Evolutionary conservation across 2,113 vertebrate species (phyloP).

Genomic region (Ornithorhynchus anatinus): DNA sequence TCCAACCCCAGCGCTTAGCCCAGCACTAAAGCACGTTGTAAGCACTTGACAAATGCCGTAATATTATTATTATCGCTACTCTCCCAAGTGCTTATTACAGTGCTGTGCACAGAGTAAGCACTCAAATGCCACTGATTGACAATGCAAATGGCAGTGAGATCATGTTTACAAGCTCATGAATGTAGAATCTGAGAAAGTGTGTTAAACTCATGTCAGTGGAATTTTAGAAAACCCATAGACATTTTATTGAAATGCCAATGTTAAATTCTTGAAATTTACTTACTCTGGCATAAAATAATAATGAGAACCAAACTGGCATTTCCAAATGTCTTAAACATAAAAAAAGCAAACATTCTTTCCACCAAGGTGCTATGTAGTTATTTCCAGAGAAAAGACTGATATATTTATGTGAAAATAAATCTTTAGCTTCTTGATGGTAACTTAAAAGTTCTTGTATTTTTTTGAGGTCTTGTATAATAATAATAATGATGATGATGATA

Average conservation of each 20-base stretch:
- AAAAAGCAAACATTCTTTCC: not conserved
- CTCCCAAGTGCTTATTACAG: no score
- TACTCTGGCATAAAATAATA: not conserved
- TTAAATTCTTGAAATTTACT: not conserved
- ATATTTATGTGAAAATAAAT: not conserved
- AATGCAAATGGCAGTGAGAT: no score
- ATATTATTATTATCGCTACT: no score
- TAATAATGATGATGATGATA: no score
- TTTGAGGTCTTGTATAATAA: not conserved
- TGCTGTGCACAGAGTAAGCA: no score
- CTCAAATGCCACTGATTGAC: no score
- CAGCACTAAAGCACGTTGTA: no score
- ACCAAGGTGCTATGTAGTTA: not conserved
- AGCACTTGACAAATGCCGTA: no score
- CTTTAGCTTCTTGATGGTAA: not conserved
- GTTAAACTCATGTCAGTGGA: no score
- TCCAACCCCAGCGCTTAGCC: no score
- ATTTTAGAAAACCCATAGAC: not conserved
- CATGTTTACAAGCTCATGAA: not conserved
- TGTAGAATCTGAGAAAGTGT: not conserved
- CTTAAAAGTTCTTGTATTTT: not conserved
- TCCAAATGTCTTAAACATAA: not conserved
- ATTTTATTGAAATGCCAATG: not conserved
- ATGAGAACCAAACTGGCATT: not conserved
- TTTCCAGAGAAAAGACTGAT: not conserved